A percentile compares a stretch with the other conserved stretches of the same genome.
phyloP scores from a whole-genome alignment of 1,140 invertebrate genomes.

The Drosophila bipectinata region DNA sequence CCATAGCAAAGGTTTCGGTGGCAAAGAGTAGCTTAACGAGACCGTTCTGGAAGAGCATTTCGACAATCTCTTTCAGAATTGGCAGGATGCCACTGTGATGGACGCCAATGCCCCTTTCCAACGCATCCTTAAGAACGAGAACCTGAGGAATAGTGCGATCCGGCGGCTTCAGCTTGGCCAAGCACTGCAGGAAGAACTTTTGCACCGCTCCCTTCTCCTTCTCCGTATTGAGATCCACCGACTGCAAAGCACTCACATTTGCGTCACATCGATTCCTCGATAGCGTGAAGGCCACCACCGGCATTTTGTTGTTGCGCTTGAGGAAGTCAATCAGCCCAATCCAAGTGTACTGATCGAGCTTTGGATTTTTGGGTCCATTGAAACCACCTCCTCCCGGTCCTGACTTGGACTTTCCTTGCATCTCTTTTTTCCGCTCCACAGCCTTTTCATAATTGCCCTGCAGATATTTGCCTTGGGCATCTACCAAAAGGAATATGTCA shows the following conservation, averaged over 20 bases:
- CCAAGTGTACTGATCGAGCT: conserved; percentile 94
- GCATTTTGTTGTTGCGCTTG: conserved; percentile 92
- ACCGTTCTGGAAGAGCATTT: conserved; percentile 97
- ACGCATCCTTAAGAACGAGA: conserved; percentile 89
- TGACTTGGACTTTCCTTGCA: conserved; percentile 66
- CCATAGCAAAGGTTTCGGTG: conserved; percentile 99
- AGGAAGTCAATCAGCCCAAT: conserved; percentile 92
- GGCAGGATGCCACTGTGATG: conserved; percentile 99
- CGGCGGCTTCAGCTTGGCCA: conserved; percentile 92
- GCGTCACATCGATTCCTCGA: conserved; percentile 93
- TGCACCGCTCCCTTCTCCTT: conserved; percentile 93
- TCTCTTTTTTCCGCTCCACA: conserved; percentile 87
- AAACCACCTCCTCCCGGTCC: conserved; percentile 2
- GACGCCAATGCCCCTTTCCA: conserved; percentile 96
- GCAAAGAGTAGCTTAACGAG: conserved; percentile 97
- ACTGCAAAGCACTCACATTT: conserved; percentile 88
- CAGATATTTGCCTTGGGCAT: conserved; percentile 89
- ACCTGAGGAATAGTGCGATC: conserved; percentile 96
- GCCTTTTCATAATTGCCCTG: conserved; percentile 89
- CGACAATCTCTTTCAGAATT: conserved; percentile 98
- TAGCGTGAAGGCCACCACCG: conserved; percentile 97
- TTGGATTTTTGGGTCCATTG: conserved; percentile 67
- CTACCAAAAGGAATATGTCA: conserved; percentile 93
- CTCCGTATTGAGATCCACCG: conserved; percentile 92
- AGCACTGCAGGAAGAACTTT: conserved; percentile 91